Conservation (phyloP, 2,797 vertebrate species). For the Cossypha caffra region DNA sequence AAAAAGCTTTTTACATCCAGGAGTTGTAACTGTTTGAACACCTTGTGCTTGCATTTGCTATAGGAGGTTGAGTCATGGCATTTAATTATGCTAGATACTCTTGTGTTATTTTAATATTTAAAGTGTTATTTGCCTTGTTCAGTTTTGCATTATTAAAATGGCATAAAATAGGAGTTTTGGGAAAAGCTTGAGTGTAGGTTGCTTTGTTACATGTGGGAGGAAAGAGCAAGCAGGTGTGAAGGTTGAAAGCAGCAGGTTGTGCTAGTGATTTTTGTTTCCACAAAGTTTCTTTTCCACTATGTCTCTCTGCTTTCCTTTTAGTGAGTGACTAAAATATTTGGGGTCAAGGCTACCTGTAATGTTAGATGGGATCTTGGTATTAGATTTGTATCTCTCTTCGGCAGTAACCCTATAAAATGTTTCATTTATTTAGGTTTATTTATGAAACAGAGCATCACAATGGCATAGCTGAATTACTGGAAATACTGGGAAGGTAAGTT, state of each 20-base stretch:
- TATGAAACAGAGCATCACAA: conserved; percentile 99
- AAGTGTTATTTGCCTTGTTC: neutral
- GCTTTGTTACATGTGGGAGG: neutral
- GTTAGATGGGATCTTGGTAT: neutral
- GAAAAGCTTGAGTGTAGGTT: neutral
- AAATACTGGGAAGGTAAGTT: conserved; percentile 95
- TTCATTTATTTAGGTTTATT: conserved; percentile 88
- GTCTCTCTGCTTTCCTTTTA: neutral
- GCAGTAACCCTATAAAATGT: neutral
- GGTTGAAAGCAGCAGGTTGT: neutral
- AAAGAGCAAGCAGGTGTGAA: neutral
- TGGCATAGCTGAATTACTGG: conserved; percentile 97
- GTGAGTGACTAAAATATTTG: neutral
- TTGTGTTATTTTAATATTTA: neutral
- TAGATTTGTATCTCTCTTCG: neutral
- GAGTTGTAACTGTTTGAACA: neutral
- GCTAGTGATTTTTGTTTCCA: neutral
- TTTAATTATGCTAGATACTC: neutral
- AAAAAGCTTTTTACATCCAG: neutral
- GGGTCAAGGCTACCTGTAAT: neutral
- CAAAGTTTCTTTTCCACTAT: neutral
- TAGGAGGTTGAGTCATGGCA: neutral
- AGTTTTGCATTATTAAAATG: neutral
- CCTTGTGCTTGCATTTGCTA: neutral
- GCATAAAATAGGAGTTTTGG: neutral